Base-by-base conservation (phyloP, 2,888 invertebrate species). In the Drosophila niveifrons region DNA sequence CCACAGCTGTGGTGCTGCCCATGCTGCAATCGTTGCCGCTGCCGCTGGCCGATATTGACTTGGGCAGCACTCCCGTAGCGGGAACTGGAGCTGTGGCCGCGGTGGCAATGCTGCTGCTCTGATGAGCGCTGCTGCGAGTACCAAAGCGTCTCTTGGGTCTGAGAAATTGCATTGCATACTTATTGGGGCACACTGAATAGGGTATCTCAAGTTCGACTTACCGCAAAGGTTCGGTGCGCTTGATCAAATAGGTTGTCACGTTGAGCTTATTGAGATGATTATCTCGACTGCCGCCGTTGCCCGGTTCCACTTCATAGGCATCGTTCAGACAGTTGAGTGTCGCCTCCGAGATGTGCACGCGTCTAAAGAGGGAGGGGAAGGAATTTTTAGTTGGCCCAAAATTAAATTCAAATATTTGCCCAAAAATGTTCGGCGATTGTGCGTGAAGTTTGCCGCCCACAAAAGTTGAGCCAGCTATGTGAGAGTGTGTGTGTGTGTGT, bases 291-390 rank as follows among this genome's bases (percentile, higher is more conserved):
- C 95, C 96, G 0, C 98, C 99, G 81, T 96, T 94, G 0, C 99
- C 99, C 0, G 97, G 96, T 90, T 99, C 99, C 63, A 99, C 97
- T 86, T 98, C 98, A 91, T 98, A 99, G 9, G 96, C 96, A 8
- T 96, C 96, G 86, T 96, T 95, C 70, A 99, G 93, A 90, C 96
- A 98, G 67, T 95, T 95, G 36, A 96, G 93, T 0, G 99, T 98
- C 6, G 97, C 96, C 81, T 96, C 95, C 0, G 99, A 99, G 90
- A 99, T 98, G 92, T 99, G 99, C 2, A 99, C 98, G 59, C 98
- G 96, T 8, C 98, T 98, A 2, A 61, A 28, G 23, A 3, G 9
- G 8, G 31, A 28, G 13, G 23, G 6, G 43, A 18, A 9, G 39
- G 0, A n/a, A 76, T 57, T 68, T 44, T 62, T 76, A 82, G 88